Conservation (phyloP, 2,888 invertebrate species). For the Quadroppia sp. region DNA sequence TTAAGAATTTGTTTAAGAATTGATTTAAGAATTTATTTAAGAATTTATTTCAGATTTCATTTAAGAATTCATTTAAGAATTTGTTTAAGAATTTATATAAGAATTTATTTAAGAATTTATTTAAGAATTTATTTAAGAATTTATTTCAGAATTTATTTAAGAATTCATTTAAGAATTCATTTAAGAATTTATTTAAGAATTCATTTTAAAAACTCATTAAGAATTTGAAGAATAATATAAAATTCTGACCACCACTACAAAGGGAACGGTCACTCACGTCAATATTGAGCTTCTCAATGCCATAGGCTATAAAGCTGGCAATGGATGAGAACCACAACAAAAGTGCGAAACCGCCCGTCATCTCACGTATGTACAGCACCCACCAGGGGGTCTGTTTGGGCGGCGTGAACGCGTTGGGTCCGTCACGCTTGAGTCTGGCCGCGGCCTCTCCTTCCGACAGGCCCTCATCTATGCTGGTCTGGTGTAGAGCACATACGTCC, state of each 20-base stretch:
- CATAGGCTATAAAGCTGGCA: constrained; percentile 65
- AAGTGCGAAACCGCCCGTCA: constrained; percentile 73
- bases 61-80: not conserved
- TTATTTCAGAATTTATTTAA: constrained; percentile 63
- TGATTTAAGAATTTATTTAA: not conserved
- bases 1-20: not conserved
- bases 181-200: not conserved
- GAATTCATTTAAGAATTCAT: constrained; percentile 41
- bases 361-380: constrained; percentile 62
- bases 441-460: constrained; percentile 94
- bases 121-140: not conserved
- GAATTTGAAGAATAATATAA: too few species aligned
- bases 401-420: constrained; percentile 92
- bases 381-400: constrained; percentile 71
- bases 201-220: too few species aligned
- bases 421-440: constrained; percentile 90
- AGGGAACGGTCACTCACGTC: constrained; percentile 55
- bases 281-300: constrained; percentile 51
- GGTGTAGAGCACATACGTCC: too few species aligned
- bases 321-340: constrained; percentile 74
- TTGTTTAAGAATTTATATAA: constrained; percentile 59
- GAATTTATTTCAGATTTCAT: constrained; percentile 58
- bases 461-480: too few species aligned
- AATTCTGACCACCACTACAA: constrained; percentile 51
- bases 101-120: constrained; percentile 41